Conservation (phyloP, 2,113 vertebrate species). For the Xerus inauris region DNA sequence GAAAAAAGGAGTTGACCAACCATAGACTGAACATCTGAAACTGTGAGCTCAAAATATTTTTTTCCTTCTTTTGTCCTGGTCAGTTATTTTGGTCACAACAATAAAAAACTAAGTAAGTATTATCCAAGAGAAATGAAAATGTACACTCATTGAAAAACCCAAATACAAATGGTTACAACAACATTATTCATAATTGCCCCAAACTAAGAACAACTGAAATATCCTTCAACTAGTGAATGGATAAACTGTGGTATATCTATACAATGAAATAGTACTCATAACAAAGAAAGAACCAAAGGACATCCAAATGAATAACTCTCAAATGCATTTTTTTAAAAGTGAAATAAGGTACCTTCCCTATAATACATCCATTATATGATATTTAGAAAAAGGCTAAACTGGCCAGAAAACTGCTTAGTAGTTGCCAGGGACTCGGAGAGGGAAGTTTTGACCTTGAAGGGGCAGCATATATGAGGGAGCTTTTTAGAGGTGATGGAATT, state of each 20-base stretch:
- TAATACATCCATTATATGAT: background rate
- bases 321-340: background rate
- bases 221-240: background rate
- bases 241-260: background rate
- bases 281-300: background rate
- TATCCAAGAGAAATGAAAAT: constrained; percentile 12
- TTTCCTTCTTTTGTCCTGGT: too few species aligned
- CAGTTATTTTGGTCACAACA: too few species aligned
- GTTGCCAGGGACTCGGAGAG: background rate
- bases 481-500: background rate
- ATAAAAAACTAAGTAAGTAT: background rate
- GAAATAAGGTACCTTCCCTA: background rate
- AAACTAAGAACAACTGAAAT: background rate
- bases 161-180: constrained; percentile 3
- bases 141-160: background rate
- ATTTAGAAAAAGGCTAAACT: background rate
- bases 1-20: too few species aligned
- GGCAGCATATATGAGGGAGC: background rate
- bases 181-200: background rate
- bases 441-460: background rate
- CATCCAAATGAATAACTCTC: background rate
- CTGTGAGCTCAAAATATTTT: too few species aligned
- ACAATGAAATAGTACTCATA: background rate
- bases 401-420: background rate
- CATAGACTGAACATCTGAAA: too few species aligned